Evolutionary conservation across 2,888 invertebrate genomes (phyloP).

Genomic region (Agrochola macilenta): DNA sequence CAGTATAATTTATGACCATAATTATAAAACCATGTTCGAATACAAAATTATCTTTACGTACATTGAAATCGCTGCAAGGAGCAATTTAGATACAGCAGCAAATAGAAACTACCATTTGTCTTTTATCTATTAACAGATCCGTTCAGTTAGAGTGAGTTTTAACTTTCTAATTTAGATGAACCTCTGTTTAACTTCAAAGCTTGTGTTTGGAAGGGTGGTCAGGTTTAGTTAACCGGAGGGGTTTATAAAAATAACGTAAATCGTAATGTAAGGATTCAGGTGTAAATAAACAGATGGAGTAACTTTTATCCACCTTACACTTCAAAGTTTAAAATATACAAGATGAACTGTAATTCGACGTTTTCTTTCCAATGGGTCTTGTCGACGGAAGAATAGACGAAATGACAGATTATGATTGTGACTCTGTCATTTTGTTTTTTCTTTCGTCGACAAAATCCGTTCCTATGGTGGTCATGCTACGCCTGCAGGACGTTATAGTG

Average conservation of each 20-base stretch:
- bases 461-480: too few species aligned
- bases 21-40: conserved; percentile 25
- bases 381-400: too few species aligned
- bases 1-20: conserved; percentile 41
- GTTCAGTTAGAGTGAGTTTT: conserved; percentile 37
- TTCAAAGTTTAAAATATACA: neutral
- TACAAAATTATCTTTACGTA: conserved; percentile 47
- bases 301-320: neutral
- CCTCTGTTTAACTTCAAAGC: conserved; percentile 36
- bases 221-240: neutral
- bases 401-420: too few species aligned
- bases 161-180: conserved; percentile 45
- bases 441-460: too few species aligned
- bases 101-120: conserved; percentile 49
- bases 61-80: conserved; percentile 35
- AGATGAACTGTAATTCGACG: too few species aligned
- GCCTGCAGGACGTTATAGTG: too few species aligned
- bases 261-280: neutral
- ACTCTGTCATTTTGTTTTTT: too few species aligned
- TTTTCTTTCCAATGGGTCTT: too few species aligned
- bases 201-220: conserved; percentile 4
- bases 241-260: conserved; percentile 16
- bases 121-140: conserved; percentile 56
- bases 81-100: conserved; percentile 53
- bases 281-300: neutral